Percentiles rank a stretch among this genome's conserved stretches.
phyloP scores from a whole-genome alignment of 2,113 vertebrate species.

The Coryphaenoides rupestris region DNA sequence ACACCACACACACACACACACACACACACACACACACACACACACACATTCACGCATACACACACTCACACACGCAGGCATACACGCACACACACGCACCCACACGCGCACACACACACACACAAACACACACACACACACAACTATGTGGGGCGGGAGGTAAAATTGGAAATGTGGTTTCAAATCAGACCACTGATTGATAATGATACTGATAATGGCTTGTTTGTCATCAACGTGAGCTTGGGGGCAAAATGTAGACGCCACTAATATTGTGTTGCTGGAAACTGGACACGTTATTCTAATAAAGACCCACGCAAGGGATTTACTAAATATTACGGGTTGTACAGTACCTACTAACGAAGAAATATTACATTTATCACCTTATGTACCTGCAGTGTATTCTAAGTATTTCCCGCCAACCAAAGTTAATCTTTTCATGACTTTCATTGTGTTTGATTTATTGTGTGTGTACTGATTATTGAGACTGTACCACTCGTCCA shows the following conservation, averaged over 20 bases:
- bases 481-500: background rate
- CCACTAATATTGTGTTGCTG: conserved; percentile 7
- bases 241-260: conserved; percentile 6
- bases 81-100: conserved; percentile 1
- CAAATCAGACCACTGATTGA: conserved; percentile 24
- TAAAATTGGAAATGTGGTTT: conserved; percentile 12
- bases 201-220: too few relatives aligned
- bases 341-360: background rate
- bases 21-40: background rate
- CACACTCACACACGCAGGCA: too few relatives aligned
- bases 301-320: background rate
- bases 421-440: background rate
- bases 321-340: background rate
- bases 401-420: too few relatives aligned
- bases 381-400: background rate
- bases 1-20: conserved; percentile 8
- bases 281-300: background rate
- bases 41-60: background rate
- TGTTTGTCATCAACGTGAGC: conserved; percentile 17
- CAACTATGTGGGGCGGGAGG: conserved; percentile 5
- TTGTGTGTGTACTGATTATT: background rate
- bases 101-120: background rate
- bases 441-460: background rate
- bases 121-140: conserved; percentile 5
- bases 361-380: background rate